Evolutionary conservation across 2,888 invertebrate species (phyloP).

Genomic region (Oscheius sp.): DNA sequence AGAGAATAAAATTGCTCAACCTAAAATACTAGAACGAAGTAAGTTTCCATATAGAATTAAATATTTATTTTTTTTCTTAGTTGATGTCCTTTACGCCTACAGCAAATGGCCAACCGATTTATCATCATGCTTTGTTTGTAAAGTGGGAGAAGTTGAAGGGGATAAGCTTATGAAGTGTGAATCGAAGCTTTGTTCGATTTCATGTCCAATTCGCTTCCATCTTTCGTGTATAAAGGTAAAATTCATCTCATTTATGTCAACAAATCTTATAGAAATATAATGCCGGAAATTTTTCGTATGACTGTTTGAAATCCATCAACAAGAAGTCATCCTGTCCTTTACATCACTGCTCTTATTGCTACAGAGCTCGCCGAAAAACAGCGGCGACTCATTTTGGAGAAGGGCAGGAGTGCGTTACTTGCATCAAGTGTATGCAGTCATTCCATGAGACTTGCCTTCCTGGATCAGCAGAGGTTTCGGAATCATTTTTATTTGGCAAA

Average conservation of each 20-base stretch:
- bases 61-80: too few species aligned
- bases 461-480: not conserved
- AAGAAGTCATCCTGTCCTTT: conserved; percentile 7
- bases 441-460: not conserved
- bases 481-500: not conserved
- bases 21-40: too few species aligned
- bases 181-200: not conserved
- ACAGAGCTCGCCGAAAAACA: not conserved
- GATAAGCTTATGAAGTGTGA: not conserved
- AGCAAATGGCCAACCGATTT: not conserved
- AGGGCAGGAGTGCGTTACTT: not conserved
- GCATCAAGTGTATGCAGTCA: not conserved
- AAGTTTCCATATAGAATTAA: too few species aligned
- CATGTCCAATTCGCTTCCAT: not conserved
- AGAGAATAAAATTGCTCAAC: too few species aligned
- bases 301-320: not conserved
- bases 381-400: not conserved
- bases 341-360: conserved; percentile 25
- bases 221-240: not conserved
- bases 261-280: conserved; percentile 2
- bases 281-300: not conserved
- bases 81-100: too few species aligned
- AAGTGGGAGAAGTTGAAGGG: not conserved
- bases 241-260: not conserved
- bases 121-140: not conserved